Conservation (phyloP, 2,888 invertebrate genomes). For the Drosophila leonis region DNA sequence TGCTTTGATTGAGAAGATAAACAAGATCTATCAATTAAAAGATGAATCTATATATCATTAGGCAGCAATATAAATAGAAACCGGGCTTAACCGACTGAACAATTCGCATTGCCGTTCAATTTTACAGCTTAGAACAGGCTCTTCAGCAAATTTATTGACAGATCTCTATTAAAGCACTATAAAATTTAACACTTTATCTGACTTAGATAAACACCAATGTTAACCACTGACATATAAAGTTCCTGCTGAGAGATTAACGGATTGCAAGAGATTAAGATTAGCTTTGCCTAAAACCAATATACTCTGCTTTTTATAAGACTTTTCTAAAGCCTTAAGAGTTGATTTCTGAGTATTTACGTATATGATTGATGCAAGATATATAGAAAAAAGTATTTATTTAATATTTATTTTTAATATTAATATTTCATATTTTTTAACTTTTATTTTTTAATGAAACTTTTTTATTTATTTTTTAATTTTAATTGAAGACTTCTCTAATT, state of each 20-base stretch:
- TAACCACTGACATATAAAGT: background rate
- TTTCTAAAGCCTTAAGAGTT: too few species aligned
- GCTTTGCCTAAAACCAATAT: too few species aligned
- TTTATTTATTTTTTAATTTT: too few species aligned
- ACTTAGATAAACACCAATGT: background rate
- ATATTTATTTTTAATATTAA: too few species aligned
- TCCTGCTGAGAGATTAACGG: background rate
- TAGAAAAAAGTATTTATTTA: too few species aligned
- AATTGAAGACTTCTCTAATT: too few species aligned
- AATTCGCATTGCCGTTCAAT: background rate
- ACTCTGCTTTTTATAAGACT: too few species aligned
- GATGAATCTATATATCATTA: background rate
- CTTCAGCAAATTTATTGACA: background rate
- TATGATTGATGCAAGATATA: too few species aligned
- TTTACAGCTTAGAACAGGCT: background rate
- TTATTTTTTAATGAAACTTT: too few species aligned
- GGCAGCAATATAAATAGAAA: background rate
- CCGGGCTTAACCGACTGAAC: background rate
- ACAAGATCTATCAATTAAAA: conserved; percentile 12
- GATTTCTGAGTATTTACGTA: too few species aligned
- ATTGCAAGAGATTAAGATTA: too few species aligned
- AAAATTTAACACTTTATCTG: background rate
- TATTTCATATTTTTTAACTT: too few species aligned
- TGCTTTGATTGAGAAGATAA: background rate
- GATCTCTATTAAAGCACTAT: background rate